Evolutionary conservation across 2,797 vertebrate genomes (phyloP).

Genomic region (Sylvilagus floridanus): DNA sequence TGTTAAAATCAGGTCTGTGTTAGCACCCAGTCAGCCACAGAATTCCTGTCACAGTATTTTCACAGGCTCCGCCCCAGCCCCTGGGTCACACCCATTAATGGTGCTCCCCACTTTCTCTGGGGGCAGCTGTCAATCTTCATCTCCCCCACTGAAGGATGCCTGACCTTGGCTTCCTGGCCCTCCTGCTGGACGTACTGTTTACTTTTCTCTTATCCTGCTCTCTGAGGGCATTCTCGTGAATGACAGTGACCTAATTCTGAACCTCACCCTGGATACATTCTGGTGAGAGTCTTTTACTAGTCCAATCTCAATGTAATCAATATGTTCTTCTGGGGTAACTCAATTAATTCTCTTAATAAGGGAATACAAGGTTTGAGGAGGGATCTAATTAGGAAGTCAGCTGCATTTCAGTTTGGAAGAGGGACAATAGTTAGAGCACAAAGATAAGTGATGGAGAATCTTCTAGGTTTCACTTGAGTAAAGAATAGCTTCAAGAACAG

Average conservation of each 20-base stretch:
- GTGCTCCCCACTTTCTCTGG: background rate
- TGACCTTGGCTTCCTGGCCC: background rate
- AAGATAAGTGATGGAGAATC: background rate
- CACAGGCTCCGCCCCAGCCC: background rate
- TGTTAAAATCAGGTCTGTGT: background rate
- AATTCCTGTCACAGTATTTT: background rate
- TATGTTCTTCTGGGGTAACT: conserved; percentile 61
- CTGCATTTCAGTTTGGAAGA: conserved; percentile 57
- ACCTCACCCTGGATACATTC: conserved; percentile 32
- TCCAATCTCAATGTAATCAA: conserved; percentile 46
- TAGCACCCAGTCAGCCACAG: background rate
- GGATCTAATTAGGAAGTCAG: conserved; percentile 49
- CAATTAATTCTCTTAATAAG: conserved; percentile 55
- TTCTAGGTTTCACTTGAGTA: background rate
- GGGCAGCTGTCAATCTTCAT: background rate
- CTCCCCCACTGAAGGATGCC: background rate
- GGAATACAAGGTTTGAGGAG: background rate
- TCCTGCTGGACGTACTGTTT: background rate
- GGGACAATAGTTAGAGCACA: background rate
- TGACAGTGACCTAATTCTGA: conserved; percentile 31
- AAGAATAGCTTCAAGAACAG: background rate
- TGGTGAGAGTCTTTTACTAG: conserved; percentile 56
- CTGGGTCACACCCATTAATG: background rate
- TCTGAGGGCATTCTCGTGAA: background rate
- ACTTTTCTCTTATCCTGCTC: background rate